Percentiles rank a stretch among this genome's conserved stretches.
phyloP scores from a whole-genome alignment of 1,140 invertebrate species.

The Caenorhabditis brenneri region DNA sequence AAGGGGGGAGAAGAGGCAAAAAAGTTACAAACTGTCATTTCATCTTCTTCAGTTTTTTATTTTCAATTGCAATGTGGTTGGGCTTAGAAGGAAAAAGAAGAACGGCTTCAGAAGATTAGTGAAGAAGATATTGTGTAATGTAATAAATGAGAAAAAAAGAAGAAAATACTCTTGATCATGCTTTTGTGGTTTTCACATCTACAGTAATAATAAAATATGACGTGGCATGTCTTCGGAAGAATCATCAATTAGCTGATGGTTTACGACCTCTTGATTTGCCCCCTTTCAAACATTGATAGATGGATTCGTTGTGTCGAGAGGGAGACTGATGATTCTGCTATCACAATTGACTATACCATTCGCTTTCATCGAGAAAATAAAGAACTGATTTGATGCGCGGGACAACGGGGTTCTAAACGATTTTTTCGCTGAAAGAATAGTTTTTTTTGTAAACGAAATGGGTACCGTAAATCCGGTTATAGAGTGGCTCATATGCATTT shows the following conservation, averaged over 20 bases:
- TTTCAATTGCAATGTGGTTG: conserved; percentile 24
- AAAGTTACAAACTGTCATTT: conserved; percentile 38
- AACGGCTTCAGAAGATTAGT: conserved; percentile 33
- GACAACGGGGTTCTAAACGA: background rate
- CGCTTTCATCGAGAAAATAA: background rate
- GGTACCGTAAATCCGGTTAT: too few relatives aligned
- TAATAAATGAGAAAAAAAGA: background rate
- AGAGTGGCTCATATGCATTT: too few relatives aligned
- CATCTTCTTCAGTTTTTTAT: background rate
- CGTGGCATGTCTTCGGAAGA: background rate
- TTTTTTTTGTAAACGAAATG: too few relatives aligned
- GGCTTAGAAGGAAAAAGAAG: too few relatives aligned
- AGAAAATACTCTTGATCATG: background rate
- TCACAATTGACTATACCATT: background rate
- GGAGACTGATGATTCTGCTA: background rate
- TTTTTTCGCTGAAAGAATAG: background rate
- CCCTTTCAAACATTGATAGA: conserved; percentile 7
- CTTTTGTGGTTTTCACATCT: background rate
- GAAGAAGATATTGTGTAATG: conserved; percentile 23
- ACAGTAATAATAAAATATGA: background rate
- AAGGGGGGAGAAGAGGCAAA: too few relatives aligned
- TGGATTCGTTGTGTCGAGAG: background rate
- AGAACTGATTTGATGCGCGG: background rate
- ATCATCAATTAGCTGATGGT: conserved; percentile 13
- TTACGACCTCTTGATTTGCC: conserved; percentile 9